Evolutionary conservation across 2,888 invertebrate species (phyloP).

Genomic region (Julus scanicus): DNA sequence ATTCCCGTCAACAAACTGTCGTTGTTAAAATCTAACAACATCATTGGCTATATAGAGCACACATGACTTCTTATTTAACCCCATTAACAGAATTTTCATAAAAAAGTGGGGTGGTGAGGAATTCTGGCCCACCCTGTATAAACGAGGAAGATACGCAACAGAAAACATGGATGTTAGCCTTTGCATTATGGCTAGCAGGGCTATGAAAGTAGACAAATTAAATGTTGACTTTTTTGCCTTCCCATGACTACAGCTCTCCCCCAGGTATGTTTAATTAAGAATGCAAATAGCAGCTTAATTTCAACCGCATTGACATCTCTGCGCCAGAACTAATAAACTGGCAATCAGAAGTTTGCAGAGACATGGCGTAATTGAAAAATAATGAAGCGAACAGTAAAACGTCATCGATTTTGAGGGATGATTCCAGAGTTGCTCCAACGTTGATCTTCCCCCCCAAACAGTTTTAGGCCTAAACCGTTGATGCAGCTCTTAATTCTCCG

Average conservation of each 20-base stretch:
- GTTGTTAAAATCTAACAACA: no score
- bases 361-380: conserved; percentile 7
- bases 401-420: conserved; percentile 34
- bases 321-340: background rate
- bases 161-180: no score
- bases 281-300: background rate
- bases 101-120: no score
- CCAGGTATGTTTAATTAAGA: conserved; percentile 35
- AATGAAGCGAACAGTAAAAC: background rate
- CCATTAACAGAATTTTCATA: no score
- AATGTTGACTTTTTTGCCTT: background rate
- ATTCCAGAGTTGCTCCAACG: background rate
- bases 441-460: background rate
- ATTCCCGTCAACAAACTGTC: no score
- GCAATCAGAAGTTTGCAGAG: conserved; percentile 13
- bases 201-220: background rate
- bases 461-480: conserved; percentile 8
- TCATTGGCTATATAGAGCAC: no score
- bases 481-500: conserved; percentile 1
- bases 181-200: no score
- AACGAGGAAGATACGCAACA: no score
- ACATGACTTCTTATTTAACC: no score
- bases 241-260: background rate
- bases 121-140: no score
- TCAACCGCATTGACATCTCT: background rate